Evolutionary conservation across 2,797 vertebrate species (phyloP).

Genomic region (Sebastes elongatus): DNA sequence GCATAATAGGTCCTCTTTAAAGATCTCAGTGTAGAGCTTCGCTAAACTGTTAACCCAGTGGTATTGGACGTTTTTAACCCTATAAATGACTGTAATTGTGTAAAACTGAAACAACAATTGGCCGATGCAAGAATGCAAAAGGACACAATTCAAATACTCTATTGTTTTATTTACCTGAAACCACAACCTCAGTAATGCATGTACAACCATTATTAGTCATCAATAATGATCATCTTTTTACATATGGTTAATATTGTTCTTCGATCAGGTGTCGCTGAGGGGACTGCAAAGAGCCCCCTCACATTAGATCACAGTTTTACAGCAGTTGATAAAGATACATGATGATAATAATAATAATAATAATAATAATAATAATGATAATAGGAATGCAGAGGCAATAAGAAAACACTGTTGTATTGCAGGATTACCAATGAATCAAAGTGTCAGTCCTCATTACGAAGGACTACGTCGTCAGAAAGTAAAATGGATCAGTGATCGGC

Average conservation of each 20-base stretch:
- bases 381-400: constrained; percentile 62
- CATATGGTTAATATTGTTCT: constrained; percentile 66
- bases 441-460: constrained; percentile 43
- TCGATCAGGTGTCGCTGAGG: constrained; percentile 57
- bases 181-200: constrained; percentile 77
- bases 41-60: not conserved
- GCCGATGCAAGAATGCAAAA: not conserved
- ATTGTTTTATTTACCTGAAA: constrained; percentile 83
- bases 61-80: not conserved
- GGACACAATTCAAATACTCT: constrained; percentile 58
- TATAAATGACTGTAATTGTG: not conserved
- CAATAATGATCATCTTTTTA: constrained; percentile 70
- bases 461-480: constrained; percentile 9
- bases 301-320: constrained; percentile 79
- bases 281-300: constrained; percentile 43
- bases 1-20: not conserved
- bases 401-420: constrained; percentile 71
- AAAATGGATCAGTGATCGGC: constrained; percentile 27
- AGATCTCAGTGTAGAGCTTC: not conserved
- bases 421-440: constrained; percentile 66
- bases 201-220: constrained; percentile 73
- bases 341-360: constrained; percentile 11
- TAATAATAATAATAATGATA: not conserved
- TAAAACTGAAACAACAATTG: not conserved
- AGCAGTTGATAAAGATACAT: constrained; percentile 76